phyloP scores from a whole-genome alignment of 1,140 invertebrate species.

The Cylas formicarius region DNA sequence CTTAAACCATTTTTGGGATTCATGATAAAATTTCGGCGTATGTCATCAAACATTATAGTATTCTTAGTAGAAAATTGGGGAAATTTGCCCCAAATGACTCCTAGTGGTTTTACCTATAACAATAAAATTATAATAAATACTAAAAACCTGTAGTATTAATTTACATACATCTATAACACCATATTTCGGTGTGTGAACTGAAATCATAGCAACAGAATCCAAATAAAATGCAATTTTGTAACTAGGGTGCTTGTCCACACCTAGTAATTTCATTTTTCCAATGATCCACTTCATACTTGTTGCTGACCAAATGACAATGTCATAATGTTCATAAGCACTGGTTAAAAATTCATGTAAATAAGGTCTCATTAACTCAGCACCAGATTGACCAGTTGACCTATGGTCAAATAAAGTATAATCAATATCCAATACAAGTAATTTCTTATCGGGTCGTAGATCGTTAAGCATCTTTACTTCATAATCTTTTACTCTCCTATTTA shows the following conservation, averaged over 20 bases:
- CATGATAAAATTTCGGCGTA: constrained; percentile 96
- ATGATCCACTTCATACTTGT: constrained; percentile 98
- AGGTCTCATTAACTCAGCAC: constrained; percentile 84
- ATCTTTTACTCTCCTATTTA: constrained; percentile 76
- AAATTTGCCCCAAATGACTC: constrained; percentile 95
- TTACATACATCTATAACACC: constrained; percentile 74
- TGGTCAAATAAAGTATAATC: constrained; percentile 97
- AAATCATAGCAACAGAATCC: constrained; percentile 91
- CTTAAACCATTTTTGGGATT: constrained; percentile 90
- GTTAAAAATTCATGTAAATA: constrained; percentile 92
- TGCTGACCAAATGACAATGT: constrained; percentile 90
- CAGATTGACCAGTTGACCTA: constrained; percentile 51
- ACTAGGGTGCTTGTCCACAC: constrained; percentile 70
- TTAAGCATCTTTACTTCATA: constrained; percentile 81
- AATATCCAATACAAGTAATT: constrained; percentile 90
- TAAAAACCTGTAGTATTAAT: constrained; percentile 4
- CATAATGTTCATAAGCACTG: constrained; percentile 82
- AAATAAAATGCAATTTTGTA: constrained; percentile 93
- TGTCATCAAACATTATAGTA: constrained; percentile 98
- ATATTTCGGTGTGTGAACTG: constrained; percentile 78
- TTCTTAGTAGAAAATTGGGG: constrained; percentile 81
- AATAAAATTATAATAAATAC: constrained; percentile 31
- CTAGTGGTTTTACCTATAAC: constrained; percentile 83
- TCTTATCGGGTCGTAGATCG: constrained; percentile 74
- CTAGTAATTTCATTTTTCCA: constrained; percentile 91